Evolutionary conservation across 2,113 vertebrate species (phyloP), one percentile per base, ranked within the genome.

Genomic region (Peromyscus californicus): DNA sequence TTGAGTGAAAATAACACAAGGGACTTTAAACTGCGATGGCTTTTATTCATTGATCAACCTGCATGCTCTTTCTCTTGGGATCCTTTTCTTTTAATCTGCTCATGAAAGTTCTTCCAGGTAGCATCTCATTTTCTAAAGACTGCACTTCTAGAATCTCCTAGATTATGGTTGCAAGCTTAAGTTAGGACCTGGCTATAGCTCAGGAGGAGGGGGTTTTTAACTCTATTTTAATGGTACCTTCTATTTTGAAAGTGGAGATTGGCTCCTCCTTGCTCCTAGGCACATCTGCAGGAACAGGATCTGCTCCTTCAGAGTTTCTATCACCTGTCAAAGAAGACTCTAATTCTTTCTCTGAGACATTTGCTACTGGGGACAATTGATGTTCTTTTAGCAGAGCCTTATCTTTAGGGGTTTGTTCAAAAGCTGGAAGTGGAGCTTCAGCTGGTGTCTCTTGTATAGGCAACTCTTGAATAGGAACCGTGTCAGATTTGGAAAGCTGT

Each of bases 11-110:
- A 95, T 92, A 90, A 48, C 65, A 90, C n/a, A 93, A 93, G 67
- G 75, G 54, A 91, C 86, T 96, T 96, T 90, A 91, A 95, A 93
- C 42, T 31, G 31, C 17, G 93, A 48, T 31, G 8, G 22, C 87
- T 96, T 97, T 98, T 98, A 97, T 97, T 97, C 21, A 72, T 76
- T 97, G 96, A 94, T 54, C 74, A 96, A 78, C 26, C n/a, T 95
- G 79, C 22, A 90, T 13, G 65, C 29, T n/a, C 51, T 17, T 3
- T 90, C 36, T 72, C 82, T 29, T 31, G 54, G 16, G 21, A 90
- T 91, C 48, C 31, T 65, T 96, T 88, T 95, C 33, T 51, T 89
- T 95, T 93, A 74, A 13, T 61, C 26, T 78, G 29, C 67, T 95
- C 78, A 87, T 79, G 94, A 89, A 91, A 61, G 48, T 92, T 82